Base-by-base conservation (phyloP, 2,797 vertebrate genomes). In the Chiropotes sagulatus region DNA sequence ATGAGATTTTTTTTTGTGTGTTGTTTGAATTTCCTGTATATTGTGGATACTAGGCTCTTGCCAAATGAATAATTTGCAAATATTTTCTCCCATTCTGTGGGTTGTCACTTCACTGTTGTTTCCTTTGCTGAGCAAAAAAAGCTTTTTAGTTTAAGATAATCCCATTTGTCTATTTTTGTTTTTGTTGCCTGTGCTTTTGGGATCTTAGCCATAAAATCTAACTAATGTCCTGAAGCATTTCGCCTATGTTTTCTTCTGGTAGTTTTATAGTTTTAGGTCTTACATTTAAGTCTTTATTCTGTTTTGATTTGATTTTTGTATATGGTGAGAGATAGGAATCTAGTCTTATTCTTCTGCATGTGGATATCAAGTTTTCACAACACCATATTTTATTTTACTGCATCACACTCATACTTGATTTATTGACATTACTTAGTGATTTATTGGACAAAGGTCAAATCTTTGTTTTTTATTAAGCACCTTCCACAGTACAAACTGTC, bases 401-500 rank as follows among this genome's bases (percentile, higher is more conserved):
- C 58, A 1, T 17, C 24, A 85, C 36, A 33, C 88, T 64, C 30
- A 26, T 28, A 36, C 17, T 52, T 36, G 61, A 67, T 76, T 86
- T 50, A 75, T 24, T 33, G 92, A 94, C 8, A 1, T 96, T 75
- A 94, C 61, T 93, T 36, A 95, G 46, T 73, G 83, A 93, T 91
- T 82, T 85, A 86, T 22, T 73, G 17, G 87, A 97, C 97, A 97
- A 96, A 88, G 97, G 97, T 98, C 97, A 98, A 98, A 98, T 92
- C 85, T 97, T 95, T 97, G 92, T 98, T 98, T 99, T 99, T 99
- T 99, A 99, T 99, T 99, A 98, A 98, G 98, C 98, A 99, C 98
- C 98, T 99, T 99, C 98, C 98, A 99, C 98, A 98, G 98, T 99
- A 99, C 98, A 99, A 99, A 99, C 98, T 98, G 98, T 99, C 98